A percentile compares a stretch with the other conserved stretches of the same genome.
phyloP scores from a whole-genome alignment of 2,888 invertebrate genomes.

The Rhorus exstirpatorius region DNA sequence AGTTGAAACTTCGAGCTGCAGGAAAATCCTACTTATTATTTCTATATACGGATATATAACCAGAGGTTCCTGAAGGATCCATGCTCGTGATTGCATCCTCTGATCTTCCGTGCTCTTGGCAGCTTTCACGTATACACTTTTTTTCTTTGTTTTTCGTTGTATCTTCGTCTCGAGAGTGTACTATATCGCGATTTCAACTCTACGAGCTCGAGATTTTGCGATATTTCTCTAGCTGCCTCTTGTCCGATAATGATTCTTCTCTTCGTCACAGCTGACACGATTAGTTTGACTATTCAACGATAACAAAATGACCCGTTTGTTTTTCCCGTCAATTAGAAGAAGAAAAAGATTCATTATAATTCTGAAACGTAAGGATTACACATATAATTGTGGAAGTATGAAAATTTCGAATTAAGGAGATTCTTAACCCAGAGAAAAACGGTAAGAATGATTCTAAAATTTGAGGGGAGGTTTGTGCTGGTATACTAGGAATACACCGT shows the following conservation, averaged over 20 bases:
- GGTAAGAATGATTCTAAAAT: too few species aligned
- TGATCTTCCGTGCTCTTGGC: conserved; percentile 8
- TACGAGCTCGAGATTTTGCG: not conserved
- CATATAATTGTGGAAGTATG: too few species aligned
- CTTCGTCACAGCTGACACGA: too few species aligned
- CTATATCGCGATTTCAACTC: conserved; percentile 11
- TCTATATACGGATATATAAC: conserved; percentile 15
- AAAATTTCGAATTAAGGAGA: too few species aligned
- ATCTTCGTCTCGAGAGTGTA: not conserved
- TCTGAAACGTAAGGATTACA: too few species aligned
- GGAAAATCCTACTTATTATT: conserved; percentile 42
- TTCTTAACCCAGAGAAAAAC: too few species aligned
- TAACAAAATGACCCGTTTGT: too few species aligned
- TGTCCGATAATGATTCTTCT: not conserved
- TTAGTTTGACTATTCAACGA: too few species aligned
- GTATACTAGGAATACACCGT: too few species aligned
- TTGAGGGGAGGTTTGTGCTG: too few species aligned
- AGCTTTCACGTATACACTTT: conserved; percentile 12
- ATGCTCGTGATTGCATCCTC: conserved; percentile 27
- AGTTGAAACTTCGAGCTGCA: conserved; percentile 32
- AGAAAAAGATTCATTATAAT: too few species aligned
- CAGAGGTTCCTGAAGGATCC: conserved; percentile 28
- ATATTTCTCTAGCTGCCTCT: not conserved
- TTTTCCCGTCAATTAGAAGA: too few species aligned
- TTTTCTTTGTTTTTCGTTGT: conserved; percentile 3